Percentiles rank a stretch among this genome's conserved stretches.
These are phyloP conservation scores for Drosophila lini DNA, from an alignment of 1,140 invertebrate genomes.

Conservation along the genomic window DNA sequence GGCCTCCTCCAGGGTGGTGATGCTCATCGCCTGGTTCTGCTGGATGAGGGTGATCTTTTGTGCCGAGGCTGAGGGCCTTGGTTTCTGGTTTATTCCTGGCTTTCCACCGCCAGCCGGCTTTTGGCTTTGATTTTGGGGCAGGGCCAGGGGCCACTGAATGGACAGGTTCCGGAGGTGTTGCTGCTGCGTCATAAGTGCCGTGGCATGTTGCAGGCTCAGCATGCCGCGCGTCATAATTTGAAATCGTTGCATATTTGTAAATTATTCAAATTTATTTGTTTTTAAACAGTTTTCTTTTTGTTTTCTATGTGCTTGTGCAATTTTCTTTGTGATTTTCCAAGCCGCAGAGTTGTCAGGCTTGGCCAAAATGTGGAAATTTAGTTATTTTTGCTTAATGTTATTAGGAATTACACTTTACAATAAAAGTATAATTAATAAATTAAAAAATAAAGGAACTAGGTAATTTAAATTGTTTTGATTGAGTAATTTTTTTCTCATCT, in stretches of 20 bases:
- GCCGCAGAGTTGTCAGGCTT: slow-evolving; percentile 30
- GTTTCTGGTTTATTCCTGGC: slow-evolving; percentile 32
- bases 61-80: slow-evolving; percentile 12
- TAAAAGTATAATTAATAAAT: not conserved
- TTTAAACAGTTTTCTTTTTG: not conserved
- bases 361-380: too few species aligned
- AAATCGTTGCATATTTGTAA: slow-evolving; percentile 36
- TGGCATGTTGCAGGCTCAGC: slow-evolving; percentile 27
- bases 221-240: slow-evolving; percentile 24
- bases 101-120: slow-evolving; percentile 15
- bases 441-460: not conserved
- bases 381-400: too few species aligned
- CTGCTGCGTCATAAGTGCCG: not conserved
- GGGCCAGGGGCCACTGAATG: slow-evolving; percentile 37
- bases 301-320: slow-evolving; percentile 35
- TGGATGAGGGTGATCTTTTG: slow-evolving; percentile 85
- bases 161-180: slow-evolving; percentile 21
- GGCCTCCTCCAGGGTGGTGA: slow-evolving; percentile 86
- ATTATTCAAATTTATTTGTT: not conserved
- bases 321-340: slow-evolving; percentile 19
- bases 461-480: slow-evolving; percentile 5
- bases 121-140: slow-evolving; percentile 31
- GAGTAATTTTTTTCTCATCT: not conserved
- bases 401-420: not conserved
- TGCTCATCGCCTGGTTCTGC: slow-evolving; percentile 84